Evolutionary conservation across 2,888 invertebrate genomes (phyloP).

Genomic region (Callimorpha dominula): DNA sequence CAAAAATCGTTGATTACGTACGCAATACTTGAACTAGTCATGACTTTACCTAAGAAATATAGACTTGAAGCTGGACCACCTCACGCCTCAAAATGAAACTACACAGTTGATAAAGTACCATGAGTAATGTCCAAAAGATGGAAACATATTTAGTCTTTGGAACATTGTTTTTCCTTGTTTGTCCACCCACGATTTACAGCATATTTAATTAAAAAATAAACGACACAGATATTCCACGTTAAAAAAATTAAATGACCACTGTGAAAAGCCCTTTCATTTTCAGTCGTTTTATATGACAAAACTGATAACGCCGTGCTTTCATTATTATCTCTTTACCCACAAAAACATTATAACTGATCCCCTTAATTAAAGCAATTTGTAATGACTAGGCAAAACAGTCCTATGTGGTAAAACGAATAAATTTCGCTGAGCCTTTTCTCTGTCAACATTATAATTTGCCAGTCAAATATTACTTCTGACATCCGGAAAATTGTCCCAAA

Average conservation of each 20-base stretch:
- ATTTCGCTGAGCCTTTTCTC: slow-evolving; percentile 25
- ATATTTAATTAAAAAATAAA: not conserved
- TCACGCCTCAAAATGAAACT: too few species aligned
- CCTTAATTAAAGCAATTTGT: slow-evolving; percentile 19
- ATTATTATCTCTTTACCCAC: slow-evolving; percentile 1
- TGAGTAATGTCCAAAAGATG: too few species aligned
- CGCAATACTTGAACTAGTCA: too few species aligned
- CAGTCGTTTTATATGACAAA: not conserved
- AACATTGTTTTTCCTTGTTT: too few species aligned
- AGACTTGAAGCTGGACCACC: too few species aligned
- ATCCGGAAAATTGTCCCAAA: slow-evolving; percentile 15
- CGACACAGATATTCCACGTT: not conserved
- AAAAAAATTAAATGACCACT: not conserved
- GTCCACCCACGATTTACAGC: too few species aligned
- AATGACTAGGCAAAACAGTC: slow-evolving; percentile 25
- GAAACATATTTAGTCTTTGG: too few species aligned
- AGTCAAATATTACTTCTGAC: slow-evolving; percentile 11
- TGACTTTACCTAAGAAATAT: too few species aligned
- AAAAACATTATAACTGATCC: slow-evolving; percentile 11
- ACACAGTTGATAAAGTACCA: too few species aligned
- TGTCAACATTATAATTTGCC: slow-evolving; percentile 28
- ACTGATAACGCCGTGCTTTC: not conserved
- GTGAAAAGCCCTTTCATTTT: not conserved
- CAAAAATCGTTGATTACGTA: too few species aligned
- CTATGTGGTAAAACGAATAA: slow-evolving; percentile 29